A percentile compares a stretch with the other conserved stretches of the same genome.
phyloP scores from a whole-genome alignment of 2,113 vertebrate species.

The Rhinopithecus roxellana region DNA sequence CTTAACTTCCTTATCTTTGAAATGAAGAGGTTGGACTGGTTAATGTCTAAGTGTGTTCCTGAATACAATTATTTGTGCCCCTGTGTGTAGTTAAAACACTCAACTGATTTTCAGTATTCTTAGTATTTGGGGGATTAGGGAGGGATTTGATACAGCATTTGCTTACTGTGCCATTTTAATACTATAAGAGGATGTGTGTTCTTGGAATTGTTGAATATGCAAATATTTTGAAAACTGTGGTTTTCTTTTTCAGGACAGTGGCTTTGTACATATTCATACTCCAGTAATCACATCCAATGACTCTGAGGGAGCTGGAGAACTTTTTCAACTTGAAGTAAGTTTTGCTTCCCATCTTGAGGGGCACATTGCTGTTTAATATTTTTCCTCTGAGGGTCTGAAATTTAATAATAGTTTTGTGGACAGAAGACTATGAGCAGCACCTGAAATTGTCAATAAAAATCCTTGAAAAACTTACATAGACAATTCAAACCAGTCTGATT shows the following conservation, averaged over 20 bases:
- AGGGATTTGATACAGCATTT: not conserved
- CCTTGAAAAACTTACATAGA: not conserved
- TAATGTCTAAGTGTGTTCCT: not conserved
- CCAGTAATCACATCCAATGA: constrained; percentile 98
- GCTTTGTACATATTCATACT: constrained; percentile 94
- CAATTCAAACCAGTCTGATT: not conserved
- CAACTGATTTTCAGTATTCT: not conserved
- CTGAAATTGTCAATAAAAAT: not conserved
- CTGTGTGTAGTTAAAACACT: constrained; percentile 29
- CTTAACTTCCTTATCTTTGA: constrained; percentile 8
- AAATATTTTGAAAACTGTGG: not conserved
- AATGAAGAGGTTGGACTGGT: not conserved
- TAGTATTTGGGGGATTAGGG: not conserved
- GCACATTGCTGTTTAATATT: not conserved
- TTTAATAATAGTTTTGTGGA: not conserved
- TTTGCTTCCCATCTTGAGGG: not conserved
- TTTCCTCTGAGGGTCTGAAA: constrained; percentile 24
- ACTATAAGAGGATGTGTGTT: not conserved
- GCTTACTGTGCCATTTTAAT: not conserved
- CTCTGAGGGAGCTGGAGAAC: constrained; percentile 96
- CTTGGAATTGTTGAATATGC: constrained; percentile 38
- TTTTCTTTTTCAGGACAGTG: constrained; percentile 86
- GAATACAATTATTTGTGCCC: not conserved
- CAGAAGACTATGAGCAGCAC: not conserved
- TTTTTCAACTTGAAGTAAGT: constrained; percentile 93